phyloP scores from a whole-genome alignment of 2,797 vertebrate genomes.

The Podarcis siculus region DNA sequence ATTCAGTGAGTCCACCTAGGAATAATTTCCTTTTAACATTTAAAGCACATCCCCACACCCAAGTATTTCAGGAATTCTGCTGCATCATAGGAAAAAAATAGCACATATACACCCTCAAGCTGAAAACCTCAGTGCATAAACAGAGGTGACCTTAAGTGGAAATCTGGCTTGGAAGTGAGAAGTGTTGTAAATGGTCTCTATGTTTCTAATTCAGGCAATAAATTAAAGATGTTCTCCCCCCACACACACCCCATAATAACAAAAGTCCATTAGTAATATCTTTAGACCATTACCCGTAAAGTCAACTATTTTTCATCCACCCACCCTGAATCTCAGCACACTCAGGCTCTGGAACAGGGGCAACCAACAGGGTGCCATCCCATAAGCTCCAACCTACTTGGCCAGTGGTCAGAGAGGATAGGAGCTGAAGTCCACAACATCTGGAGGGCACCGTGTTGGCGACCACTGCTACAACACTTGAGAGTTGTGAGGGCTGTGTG shows the following conservation, averaged over 20 bases:
- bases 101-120: not conserved
- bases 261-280: not conserved
- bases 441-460: not conserved
- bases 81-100: slow-evolving; percentile 8
- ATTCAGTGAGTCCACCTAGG: slow-evolving; percentile 31
- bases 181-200: not conserved
- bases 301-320: not conserved
- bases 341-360: too few relatives aligned
- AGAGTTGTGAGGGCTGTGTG: not conserved
- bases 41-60: slow-evolving; percentile 27
- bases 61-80: accelerated
- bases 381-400: too few relatives aligned
- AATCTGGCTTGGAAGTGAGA: not conserved
- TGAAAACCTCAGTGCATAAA: not conserved
- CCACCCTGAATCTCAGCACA: not conserved
- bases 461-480: not conserved
- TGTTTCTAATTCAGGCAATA: not conserved
- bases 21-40: slow-evolving; percentile 13
- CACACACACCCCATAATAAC: not conserved
- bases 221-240: not conserved
- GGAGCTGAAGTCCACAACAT: too few relatives aligned
- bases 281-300: not conserved
- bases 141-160: not conserved
- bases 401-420: too few relatives aligned
- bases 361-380: too few relatives aligned